These are phyloP conservation scores for Paramormyrops hopkinsi DNA, from an alignment of 2,797 vertebrate species.

Conservation along the genomic window DNA sequence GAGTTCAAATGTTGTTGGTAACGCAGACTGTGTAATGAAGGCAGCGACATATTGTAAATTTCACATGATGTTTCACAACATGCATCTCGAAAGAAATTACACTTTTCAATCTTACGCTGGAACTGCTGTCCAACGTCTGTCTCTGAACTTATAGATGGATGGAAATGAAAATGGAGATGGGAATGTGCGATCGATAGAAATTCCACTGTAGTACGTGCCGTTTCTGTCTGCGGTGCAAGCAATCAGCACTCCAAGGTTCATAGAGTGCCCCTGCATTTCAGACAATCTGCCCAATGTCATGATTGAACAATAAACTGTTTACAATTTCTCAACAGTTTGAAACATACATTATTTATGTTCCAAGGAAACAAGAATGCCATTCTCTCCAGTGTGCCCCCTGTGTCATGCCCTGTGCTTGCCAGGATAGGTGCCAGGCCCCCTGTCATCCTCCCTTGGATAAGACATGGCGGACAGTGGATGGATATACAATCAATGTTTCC, in stretches of 20 bases:
- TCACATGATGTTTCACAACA: not conserved
- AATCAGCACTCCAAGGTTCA: not conserved
- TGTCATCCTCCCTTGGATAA: not conserved
- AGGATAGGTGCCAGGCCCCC: not conserved
- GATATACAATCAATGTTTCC: not conserved
- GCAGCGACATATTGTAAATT: not conserved
- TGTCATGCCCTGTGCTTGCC: not conserved
- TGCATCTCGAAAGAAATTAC: not conserved
- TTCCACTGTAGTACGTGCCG: not conserved
- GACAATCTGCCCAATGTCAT: not conserved
- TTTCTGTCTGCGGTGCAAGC: not conserved
- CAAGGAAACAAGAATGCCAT: not conserved
- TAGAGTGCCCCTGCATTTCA: not conserved
- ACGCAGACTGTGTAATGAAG: not conserved
- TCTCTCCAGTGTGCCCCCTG: not conserved
- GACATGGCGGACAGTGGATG: not conserved
- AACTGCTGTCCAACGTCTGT: not conserved
- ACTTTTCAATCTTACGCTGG: not conserved
- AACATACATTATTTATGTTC: not conserved
- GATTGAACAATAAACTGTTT: not conserved
- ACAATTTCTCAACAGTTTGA: not conserved
- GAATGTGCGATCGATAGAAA: not conserved
- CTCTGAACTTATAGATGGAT: not conserved
- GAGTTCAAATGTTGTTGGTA: not conserved
- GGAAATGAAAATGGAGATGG: not conserved